Conservation (phyloP, 2,888 invertebrate species). For the Oscheius sp. region DNA sequence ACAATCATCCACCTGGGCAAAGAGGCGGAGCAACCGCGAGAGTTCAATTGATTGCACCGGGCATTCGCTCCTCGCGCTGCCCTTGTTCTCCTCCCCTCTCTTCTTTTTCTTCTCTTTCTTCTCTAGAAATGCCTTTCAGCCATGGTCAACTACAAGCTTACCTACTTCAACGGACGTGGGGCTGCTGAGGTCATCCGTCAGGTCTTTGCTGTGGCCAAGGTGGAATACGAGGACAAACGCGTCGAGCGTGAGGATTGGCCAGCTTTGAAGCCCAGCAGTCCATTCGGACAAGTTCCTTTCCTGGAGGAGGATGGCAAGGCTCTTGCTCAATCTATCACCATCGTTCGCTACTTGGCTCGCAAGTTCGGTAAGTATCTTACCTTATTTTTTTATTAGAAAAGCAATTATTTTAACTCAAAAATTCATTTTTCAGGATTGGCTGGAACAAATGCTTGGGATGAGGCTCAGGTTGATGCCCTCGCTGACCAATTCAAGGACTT, state of each 20-base stretch:
- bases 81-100: no score
- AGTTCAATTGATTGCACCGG: no score
- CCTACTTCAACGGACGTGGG: slow-evolving; percentile 15
- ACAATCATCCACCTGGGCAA: no score
- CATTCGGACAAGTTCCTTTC: slow-evolving; percentile 45
- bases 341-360: slow-evolving; percentile 39
- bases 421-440: slow-evolving; percentile 38
- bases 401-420: neutral
- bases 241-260: slow-evolving; percentile 49
- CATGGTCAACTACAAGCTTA: slow-evolving; percentile 27
- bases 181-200: slow-evolving; percentile 18
- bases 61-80: no score
- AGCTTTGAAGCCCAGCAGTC: slow-evolving; percentile 7
- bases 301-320: slow-evolving; percentile 42
- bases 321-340: slow-evolving; percentile 41
- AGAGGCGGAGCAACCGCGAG: no score
- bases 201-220: slow-evolving; percentile 41
- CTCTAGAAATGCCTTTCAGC: no score
- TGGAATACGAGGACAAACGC: slow-evolving; percentile 51
- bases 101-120: neutral
- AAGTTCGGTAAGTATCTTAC: slow-evolving; percentile 31
- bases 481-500: slow-evolving; percentile 56
- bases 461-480: slow-evolving; percentile 50
- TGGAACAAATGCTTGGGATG: slow-evolving; percentile 47
- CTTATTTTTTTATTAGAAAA: slow-evolving; percentile 28